Evolutionary conservation across 2,888 invertebrate species (phyloP).

Genomic region (Coecobrya sp.): DNA sequence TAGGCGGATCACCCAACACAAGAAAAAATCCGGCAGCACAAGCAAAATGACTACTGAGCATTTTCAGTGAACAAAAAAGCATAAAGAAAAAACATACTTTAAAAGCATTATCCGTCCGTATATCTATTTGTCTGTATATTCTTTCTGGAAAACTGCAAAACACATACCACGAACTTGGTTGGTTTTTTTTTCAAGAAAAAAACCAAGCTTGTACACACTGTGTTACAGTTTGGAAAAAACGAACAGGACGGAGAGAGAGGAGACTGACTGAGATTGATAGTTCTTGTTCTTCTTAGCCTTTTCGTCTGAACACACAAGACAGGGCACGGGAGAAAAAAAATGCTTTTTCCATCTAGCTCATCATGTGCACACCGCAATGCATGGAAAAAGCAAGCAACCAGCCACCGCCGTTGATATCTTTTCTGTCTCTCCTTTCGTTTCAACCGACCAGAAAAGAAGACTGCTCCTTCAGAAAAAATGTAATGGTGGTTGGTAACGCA

Average conservation of each 20-base stretch:
- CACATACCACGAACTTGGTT: conserved; percentile 44
- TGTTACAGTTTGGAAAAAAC: conserved; percentile 13
- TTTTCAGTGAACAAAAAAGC: conserved; percentile 54
- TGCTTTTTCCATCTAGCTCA: conserved; percentile 53
- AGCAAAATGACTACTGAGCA: conserved; percentile 56
- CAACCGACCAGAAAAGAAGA: conserved; percentile 58
- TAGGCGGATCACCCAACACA: conserved; percentile 58
- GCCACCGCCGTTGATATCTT: conserved; percentile 38
- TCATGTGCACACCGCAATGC: conserved; percentile 55
- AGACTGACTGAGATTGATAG: conserved; percentile 81
- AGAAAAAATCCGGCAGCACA: conserved; percentile 41
- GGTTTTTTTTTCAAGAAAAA: conserved; percentile 5
- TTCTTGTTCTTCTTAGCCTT: conserved; percentile 66
- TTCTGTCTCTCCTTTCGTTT: conserved; percentile 56
- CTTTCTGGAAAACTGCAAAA: background rate
- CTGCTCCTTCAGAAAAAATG: conserved; percentile 41
- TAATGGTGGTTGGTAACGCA: conserved; percentile 65
- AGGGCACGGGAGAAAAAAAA: background rate
- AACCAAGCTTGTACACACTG: conserved; percentile 18
- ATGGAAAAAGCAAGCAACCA: conserved; percentile 42
- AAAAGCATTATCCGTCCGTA: background rate
- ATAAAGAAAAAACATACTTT: conserved; percentile 29
- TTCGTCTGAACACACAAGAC: conserved; percentile 44
- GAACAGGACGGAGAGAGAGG: conserved; percentile 29
- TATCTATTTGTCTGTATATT: background rate